Evolutionary conservation across 1,140 invertebrate genomes (phyloP).

Genomic region (Eriocheir sinensis): DNA sequence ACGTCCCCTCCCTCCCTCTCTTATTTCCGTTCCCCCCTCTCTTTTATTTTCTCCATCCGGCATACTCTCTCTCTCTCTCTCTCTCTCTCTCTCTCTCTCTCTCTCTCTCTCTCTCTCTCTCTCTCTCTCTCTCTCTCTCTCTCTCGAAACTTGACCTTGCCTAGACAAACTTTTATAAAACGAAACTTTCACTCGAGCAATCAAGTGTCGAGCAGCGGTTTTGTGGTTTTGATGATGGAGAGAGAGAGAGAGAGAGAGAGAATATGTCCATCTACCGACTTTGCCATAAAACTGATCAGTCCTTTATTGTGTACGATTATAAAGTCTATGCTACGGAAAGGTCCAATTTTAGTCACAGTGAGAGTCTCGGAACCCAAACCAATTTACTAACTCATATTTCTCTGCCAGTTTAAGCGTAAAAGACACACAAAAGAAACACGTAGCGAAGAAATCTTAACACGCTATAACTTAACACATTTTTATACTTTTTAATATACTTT

Average conservation of each 20-base stretch:
- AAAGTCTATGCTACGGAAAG: no score
- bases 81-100: slow-evolving; percentile 30
- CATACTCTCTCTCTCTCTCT: neutral
- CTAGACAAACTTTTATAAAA: neutral
- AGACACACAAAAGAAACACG: no score
- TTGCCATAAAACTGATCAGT: no score
- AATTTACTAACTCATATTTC: no score
- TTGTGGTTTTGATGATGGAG: neutral
- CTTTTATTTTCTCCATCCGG: neutral
- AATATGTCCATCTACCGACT: no score
- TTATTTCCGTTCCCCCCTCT: neutral
- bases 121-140: slow-evolving; percentile 33
- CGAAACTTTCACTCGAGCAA: neutral
- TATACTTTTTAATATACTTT: no score
- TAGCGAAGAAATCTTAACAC: no score
- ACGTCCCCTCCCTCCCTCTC: neutral
- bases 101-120: slow-evolving; percentile 53
- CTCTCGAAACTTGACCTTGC: neutral
- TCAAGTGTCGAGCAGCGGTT: neutral
- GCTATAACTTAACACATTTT: no score
- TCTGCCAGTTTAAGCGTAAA: no score
- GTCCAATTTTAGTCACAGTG: no score
- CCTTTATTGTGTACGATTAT: no score
- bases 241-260: slow-evolving; percentile 22
- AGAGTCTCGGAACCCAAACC: no score